phyloP scores from a whole-genome alignment of 2,888 invertebrate species.

The Volucella bombylans region DNA sequence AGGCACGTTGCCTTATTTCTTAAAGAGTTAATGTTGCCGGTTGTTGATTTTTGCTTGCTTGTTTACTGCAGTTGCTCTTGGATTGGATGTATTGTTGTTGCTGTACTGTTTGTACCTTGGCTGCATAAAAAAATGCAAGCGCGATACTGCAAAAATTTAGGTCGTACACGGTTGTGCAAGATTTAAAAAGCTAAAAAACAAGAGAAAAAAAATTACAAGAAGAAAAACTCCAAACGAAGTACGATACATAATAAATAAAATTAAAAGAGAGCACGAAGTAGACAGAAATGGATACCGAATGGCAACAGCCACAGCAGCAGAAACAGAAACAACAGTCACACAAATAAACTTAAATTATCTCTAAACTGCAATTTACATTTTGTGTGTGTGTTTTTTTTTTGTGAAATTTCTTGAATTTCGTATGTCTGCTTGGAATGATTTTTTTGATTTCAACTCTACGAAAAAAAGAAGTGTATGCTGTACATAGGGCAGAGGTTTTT shows the following conservation, averaged over 20 bases:
- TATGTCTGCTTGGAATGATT: conserved; percentile 55
- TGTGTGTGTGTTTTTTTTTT: conserved; percentile 31
- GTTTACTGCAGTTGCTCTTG: neutral
- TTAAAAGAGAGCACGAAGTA: neutral
- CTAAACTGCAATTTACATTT: conserved; percentile 55
- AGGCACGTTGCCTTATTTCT: conserved; percentile 13
- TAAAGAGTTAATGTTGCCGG: conserved; percentile 27
- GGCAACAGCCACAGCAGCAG: neutral
- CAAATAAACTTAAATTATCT: conserved; percentile 60
- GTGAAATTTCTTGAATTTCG: conserved; percentile 54
- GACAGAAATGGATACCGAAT: conserved; percentile 43
- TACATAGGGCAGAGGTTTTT: conserved; percentile 35
- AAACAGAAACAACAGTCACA: conserved; percentile 21
- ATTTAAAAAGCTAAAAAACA: conserved; percentile 10
- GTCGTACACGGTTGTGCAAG: conserved; percentile 40
- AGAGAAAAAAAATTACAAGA: conserved; percentile 11
- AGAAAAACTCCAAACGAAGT: conserved; percentile 16
- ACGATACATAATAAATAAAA: neutral
- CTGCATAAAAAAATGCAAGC: conserved; percentile 51
- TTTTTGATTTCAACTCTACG: conserved; percentile 39
- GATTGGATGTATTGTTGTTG: too few species aligned
- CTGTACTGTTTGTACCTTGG: neutral
- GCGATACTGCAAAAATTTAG: conserved; percentile 54
- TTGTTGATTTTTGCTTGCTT: neutral
- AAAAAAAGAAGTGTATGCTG: conserved; percentile 8